These are phyloP conservation scores for Pogoniulus pusillus DNA, from an alignment of 2,797 vertebrate species.

Conservation along the genomic window DNA sequence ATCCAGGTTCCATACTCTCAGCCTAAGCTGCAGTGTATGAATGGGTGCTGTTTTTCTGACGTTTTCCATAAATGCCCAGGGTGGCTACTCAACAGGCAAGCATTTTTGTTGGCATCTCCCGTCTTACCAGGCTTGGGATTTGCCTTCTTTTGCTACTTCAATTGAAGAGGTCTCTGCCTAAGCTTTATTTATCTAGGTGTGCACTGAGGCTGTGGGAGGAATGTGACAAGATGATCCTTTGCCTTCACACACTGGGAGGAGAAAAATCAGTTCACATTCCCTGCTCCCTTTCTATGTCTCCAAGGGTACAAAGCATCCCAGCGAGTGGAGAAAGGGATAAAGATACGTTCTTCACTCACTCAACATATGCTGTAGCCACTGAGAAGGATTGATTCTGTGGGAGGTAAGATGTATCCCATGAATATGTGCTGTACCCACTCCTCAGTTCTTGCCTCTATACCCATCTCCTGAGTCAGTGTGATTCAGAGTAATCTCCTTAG, in stretches of 20 bases:
- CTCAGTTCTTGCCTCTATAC: background rate
- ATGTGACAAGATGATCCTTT: background rate
- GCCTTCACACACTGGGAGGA: background rate
- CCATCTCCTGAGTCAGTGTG: background rate
- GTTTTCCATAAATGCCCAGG: background rate
- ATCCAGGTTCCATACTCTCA: background rate
- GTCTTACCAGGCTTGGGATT: background rate
- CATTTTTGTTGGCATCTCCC: background rate
- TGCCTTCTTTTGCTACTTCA: background rate
- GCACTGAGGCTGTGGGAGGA: background rate
- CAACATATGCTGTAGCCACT: background rate
- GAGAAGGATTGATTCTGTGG: background rate
- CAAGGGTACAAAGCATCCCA: background rate
- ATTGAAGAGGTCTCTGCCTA: background rate
- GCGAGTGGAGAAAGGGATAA: background rate
- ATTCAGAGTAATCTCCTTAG: background rate
- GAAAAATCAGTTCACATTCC: background rate
- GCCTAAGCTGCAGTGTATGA: background rate
- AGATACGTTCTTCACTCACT: background rate
- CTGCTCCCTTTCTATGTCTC: background rate
- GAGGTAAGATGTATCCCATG: background rate
- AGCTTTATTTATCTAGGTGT: background rate
- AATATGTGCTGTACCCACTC: background rate
- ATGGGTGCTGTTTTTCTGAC: constrained; percentile 1
- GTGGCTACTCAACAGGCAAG: background rate